Conservation (phyloP, 2,113 vertebrate genomes). For the Sebastes fasciatus region DNA sequence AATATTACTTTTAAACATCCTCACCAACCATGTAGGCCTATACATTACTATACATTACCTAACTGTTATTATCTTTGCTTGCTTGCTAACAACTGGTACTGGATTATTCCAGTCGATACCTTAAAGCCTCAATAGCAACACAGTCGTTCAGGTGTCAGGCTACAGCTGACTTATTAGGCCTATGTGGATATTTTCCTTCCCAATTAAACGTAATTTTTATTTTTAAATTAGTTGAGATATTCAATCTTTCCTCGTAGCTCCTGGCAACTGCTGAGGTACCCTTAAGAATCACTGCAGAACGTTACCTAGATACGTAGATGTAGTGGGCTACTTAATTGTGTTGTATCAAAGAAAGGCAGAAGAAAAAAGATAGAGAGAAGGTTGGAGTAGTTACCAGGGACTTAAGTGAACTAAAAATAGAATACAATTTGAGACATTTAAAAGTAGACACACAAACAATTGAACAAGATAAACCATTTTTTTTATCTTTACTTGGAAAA, state of each 20-base stretch:
- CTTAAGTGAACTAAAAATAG: neutral
- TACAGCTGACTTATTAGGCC: neutral
- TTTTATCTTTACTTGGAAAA: slow-evolving; percentile 45
- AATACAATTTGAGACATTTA: neutral
- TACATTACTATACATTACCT: no score
- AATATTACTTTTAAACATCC: neutral
- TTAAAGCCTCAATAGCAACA: neutral
- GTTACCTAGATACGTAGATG: neutral
- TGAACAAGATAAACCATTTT: slow-evolving; percentile 40
- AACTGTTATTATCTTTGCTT: neutral
- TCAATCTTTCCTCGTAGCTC: neutral
- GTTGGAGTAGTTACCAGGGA: neutral
- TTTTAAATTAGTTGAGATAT: neutral
- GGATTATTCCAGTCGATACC: neutral
- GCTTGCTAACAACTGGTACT: neutral
- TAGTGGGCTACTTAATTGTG: neutral
- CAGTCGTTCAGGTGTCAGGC: neutral
- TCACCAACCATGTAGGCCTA: neutral
- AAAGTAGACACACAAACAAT: slow-evolving; percentile 9
- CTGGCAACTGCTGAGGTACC: neutral
- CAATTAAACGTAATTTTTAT: neutral
- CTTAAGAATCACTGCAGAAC: neutral
- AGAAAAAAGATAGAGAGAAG: neutral
- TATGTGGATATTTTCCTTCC: neutral
- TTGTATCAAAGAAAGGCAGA: neutral